These are phyloP conservation scores for Lepetodrilus schrolli DNA, from an alignment of 2,888 invertebrate genomes.

Conservation along the genomic window DNA sequence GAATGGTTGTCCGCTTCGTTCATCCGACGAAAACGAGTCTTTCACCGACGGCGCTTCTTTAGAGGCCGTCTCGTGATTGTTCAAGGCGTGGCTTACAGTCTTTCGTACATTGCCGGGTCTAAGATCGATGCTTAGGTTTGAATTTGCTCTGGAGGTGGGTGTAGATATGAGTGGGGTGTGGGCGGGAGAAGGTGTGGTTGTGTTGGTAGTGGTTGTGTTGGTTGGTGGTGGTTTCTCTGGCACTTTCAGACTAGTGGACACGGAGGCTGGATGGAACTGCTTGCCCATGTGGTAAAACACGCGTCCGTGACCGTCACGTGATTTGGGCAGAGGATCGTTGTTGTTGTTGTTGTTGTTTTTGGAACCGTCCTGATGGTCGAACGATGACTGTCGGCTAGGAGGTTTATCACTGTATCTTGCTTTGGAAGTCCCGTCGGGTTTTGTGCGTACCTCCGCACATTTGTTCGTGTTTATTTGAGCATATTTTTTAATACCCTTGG, in stretches of 20 bases:
- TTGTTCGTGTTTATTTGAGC: conserved; percentile 13
- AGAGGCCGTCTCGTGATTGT: not conserved
- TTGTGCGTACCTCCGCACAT: not conserved
- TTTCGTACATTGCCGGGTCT: not conserved
- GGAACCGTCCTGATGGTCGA: not conserved
- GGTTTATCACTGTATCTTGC: not conserved
- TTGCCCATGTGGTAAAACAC: conserved; percentile 18
- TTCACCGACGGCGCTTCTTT: not conserved
- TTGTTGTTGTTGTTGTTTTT: not conserved
- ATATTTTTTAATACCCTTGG: conserved; percentile 24
- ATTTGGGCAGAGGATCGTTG: not conserved
- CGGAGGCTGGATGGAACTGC: not conserved
- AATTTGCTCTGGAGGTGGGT: not conserved
- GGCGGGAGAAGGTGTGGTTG: not conserved
- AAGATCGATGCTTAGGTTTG: conserved; percentile 12
- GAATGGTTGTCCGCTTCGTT: not conserved
- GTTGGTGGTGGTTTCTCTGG: not conserved
- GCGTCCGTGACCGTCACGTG: conserved; percentile 5
- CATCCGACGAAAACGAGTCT: not conserved
- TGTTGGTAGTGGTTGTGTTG: not conserved
- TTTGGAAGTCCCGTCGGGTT: conserved; percentile 15
- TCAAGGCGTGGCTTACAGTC: conserved; percentile 5
- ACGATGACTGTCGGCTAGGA: not conserved
- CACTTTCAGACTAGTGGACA: not conserved
- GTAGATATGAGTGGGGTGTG: conserved; percentile 11